These are phyloP conservation scores for Varanus komodoensis DNA, from an alignment of 2,113 vertebrate genomes.

Conservation along the genomic window DNA sequence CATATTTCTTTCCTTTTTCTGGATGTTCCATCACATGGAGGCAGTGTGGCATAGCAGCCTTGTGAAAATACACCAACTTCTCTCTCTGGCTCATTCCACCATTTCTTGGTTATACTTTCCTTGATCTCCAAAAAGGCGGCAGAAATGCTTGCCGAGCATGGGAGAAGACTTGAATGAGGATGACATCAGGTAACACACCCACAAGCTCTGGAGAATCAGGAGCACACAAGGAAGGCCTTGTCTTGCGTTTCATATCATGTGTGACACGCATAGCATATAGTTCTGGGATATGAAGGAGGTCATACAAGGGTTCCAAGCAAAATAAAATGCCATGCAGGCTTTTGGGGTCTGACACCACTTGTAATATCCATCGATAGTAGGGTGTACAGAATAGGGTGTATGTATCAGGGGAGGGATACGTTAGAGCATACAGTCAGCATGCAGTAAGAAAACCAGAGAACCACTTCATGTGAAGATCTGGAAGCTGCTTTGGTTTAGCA, in stretches of 20 bases:
- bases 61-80: no score
- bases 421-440: not conserved
- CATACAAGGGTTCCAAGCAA: not conserved
- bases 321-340: not conserved
- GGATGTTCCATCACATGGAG: no score
- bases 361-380: not conserved
- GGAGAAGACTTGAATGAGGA: no score
- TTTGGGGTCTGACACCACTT: not conserved
- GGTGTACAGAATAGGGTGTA: not conserved
- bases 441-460: not conserved
- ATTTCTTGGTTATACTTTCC: no score
- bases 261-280: not conserved
- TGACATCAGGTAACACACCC: no score
- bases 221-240: no score
- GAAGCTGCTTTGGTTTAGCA: not conserved
- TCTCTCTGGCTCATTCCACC: no score
- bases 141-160: no score
- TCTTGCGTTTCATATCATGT: not conserved
- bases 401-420: not conserved
- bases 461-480: not conserved
- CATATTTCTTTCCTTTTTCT: no score
- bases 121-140: no score
- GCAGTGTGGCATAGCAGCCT: no score
- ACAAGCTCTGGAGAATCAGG: no score
- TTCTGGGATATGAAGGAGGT: not conserved